Evolutionary conservation across 2,113 vertebrate genomes (phyloP).

Genomic region (Malurus melanocephalus): DNA sequence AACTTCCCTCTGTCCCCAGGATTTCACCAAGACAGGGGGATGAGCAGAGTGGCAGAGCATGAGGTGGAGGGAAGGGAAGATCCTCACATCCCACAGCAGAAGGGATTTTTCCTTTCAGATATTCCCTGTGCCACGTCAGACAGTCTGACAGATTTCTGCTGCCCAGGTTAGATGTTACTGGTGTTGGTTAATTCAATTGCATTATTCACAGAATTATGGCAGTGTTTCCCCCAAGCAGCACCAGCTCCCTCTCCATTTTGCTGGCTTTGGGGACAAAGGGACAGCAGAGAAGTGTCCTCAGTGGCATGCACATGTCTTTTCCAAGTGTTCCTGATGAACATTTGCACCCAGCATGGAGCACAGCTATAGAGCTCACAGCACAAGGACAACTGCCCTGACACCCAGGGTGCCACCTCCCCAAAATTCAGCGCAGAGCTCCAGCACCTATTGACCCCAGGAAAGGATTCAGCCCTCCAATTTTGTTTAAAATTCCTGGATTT

Average conservation of each 20-base stretch:
- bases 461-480: background rate
- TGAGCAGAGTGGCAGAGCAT: no score
- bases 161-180: background rate
- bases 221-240: background rate
- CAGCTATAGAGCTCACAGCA: background rate
- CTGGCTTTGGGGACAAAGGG: background rate
- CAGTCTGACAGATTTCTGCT: background rate
- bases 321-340: background rate
- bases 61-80: background rate
- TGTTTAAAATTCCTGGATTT: background rate
- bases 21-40: accelerated
- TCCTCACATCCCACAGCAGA: background rate
- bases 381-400: background rate
- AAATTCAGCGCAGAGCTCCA: accelerated
- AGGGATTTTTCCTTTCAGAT: background rate
- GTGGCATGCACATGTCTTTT: background rate
- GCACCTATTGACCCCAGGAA: background rate
- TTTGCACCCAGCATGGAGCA: accelerated
- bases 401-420: background rate
- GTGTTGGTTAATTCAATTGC: background rate
- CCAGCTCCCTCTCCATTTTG: background rate
- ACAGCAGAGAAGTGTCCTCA: background rate
- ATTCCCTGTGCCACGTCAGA: background rate
- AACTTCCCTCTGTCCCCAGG: background rate
- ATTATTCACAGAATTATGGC: background rate